phyloP scores from a whole-genome alignment of 2,113 vertebrate genomes.

The Antidorcas marsupialis region DNA sequence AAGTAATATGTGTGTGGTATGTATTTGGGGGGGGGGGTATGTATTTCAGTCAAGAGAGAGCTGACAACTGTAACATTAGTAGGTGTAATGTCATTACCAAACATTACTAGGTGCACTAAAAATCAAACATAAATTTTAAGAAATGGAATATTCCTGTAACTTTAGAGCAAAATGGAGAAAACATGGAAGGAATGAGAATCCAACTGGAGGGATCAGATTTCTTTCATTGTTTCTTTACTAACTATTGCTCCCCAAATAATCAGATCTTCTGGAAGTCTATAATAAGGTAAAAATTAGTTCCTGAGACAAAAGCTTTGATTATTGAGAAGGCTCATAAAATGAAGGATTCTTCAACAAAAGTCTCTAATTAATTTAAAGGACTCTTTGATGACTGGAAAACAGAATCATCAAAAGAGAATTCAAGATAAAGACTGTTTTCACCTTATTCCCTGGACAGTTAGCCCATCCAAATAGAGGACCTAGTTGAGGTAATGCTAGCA shows the following conservation, averaged over 20 bases:
- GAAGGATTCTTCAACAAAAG: not conserved
- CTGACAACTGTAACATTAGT: not conserved
- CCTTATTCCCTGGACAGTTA: not conserved
- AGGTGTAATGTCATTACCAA: not conserved
- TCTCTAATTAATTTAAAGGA: not conserved
- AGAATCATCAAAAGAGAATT: not conserved
- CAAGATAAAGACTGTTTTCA: not conserved
- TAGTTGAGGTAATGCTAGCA: not conserved
- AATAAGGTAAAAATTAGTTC: not conserved
- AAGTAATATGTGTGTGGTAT: not conserved
- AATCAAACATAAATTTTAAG: not conserved
- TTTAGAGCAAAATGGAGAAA: not conserved
- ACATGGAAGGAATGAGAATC: not conserved
- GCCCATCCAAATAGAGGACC: not conserved
- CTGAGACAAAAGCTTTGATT: not conserved
- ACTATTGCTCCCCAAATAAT: not conserved
- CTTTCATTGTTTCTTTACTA: not conserved
- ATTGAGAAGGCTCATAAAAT: not conserved
- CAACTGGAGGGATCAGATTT: not conserved
- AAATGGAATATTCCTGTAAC: not conserved
- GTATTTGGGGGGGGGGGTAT: not conserved
- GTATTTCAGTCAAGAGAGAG: not conserved
- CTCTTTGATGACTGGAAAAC: not conserved
- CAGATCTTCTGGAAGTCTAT: not conserved
- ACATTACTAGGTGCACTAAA: not conserved